phyloP scores from a whole-genome alignment of 2,113 vertebrate species.

The Bubo bubo region DNA sequence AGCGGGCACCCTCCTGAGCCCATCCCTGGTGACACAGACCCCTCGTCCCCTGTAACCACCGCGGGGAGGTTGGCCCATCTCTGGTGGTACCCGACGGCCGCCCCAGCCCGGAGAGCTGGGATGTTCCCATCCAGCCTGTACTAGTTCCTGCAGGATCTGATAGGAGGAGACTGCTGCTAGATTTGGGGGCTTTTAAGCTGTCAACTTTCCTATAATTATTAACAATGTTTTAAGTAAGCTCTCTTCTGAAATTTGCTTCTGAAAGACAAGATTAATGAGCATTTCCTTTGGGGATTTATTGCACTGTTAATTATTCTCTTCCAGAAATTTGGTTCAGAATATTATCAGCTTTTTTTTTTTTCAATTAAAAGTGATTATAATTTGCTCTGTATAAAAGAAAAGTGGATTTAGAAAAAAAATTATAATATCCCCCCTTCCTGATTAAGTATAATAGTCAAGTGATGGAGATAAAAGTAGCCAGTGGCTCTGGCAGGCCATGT shows the following conservation, averaged over 20 bases:
- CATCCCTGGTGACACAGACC: rapidly evolving
- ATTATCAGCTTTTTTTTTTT: conserved; percentile 41
- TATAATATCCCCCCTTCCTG: conserved; percentile 20
- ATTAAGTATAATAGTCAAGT: conserved; percentile 42
- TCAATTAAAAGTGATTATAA: conserved; percentile 67
- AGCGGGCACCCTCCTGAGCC: not conserved
- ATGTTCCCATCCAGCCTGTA: not conserved
- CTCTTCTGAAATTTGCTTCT: conserved; percentile 52
- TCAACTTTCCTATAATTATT: conserved; percentile 53
- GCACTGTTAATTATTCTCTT: conserved; percentile 59
- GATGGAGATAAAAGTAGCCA: conserved; percentile 41
- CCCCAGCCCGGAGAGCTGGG: not conserved
- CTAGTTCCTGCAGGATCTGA: not conserved
- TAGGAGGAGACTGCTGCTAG: not conserved
- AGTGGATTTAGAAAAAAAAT: conserved; percentile 9
- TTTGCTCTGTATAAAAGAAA: conserved; percentile 50
- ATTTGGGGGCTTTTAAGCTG: conserved; percentile 41
- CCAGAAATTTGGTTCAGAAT: conserved; percentile 41
- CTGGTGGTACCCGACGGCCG: rapidly evolving
- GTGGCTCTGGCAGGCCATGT: not conserved
- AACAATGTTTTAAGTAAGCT: conserved; percentile 35
- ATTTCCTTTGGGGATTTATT: conserved; percentile 49
- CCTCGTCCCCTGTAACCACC: not conserved
- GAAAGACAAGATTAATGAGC: conserved; percentile 65
- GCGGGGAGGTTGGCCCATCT: too few relatives aligned